A percentile compares a stretch with the other conserved stretches of the same genome.
Conservation (phyloP, 2,797 vertebrate species). For the Propithecus deckenii region DNA sequence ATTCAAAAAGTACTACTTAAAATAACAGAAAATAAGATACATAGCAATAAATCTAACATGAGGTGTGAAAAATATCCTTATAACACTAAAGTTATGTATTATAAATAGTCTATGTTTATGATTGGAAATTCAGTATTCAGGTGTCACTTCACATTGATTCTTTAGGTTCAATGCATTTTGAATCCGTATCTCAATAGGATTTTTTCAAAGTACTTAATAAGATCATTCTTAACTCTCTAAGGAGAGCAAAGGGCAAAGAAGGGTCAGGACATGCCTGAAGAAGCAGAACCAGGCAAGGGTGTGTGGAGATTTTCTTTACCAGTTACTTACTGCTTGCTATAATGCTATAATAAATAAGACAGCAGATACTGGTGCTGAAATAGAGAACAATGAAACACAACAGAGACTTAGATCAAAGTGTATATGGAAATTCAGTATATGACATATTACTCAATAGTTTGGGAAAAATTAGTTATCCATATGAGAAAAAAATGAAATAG, state of each 20-base stretch:
- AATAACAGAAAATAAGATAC: neutral
- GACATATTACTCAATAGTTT: neutral
- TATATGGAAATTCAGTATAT: neutral
- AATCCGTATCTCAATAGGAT: neutral
- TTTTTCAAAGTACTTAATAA: neutral
- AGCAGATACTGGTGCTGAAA: neutral
- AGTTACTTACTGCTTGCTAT: neutral
- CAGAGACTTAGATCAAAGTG: neutral
- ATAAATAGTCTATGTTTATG: neutral
- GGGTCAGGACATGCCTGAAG: neutral
- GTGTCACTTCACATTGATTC: neutral
- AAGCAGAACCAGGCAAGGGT: neutral
- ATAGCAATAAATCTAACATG: neutral
- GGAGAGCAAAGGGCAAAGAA: neutral
- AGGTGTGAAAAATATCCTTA: constrained; percentile 13
- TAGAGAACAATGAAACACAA: neutral
- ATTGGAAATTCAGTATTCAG: neutral
- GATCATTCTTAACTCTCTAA: neutral
- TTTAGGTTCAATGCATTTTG: neutral
- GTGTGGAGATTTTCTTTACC: neutral
- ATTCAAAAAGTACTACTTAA: neutral
- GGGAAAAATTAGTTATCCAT: neutral
- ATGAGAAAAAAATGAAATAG: neutral
- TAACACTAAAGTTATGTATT: neutral
- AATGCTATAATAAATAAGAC: neutral